These are phyloP conservation scores for Cepaea hortensis DNA, from an alignment of 2,888 invertebrate genomes.

Conservation along the genomic window DNA sequence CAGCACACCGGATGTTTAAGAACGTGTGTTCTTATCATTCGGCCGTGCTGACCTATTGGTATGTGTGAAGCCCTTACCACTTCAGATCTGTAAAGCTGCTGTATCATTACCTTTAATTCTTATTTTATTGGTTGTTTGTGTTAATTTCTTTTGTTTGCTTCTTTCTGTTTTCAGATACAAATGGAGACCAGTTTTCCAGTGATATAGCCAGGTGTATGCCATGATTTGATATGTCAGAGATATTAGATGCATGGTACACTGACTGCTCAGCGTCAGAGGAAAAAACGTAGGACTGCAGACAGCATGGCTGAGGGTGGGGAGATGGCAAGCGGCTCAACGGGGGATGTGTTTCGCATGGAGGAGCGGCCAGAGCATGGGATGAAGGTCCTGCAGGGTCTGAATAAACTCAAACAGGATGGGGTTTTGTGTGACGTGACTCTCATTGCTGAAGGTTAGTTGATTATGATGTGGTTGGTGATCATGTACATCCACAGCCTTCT, in stretches of 20 bases:
- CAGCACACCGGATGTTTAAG: no score
- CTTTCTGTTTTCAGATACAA: no score
- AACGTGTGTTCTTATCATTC: no score
- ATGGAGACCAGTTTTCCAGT: neutral
- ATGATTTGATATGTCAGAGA: slow-evolving; percentile 36
- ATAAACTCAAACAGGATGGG: slow-evolving; percentile 74
- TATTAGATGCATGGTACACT: slow-evolving; percentile 55
- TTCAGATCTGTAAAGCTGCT: no score
- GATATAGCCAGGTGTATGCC: neutral
- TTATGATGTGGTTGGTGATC: no score
- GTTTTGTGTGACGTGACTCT: slow-evolving; percentile 76
- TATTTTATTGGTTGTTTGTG: no score
- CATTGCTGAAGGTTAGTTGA: slow-evolving; percentile 73
- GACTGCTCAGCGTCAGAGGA: slow-evolving; percentile 16
- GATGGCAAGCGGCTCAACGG: slow-evolving; percentile 50
- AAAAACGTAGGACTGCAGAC: slow-evolving; percentile 49
- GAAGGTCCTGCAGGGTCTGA: slow-evolving; percentile 74
- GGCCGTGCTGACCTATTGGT: no score
- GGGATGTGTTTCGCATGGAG: slow-evolving; percentile 67
- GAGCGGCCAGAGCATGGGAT: slow-evolving; percentile 74
- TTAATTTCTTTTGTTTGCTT: no score
- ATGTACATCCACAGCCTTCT: no score
- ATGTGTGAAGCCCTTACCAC: no score
- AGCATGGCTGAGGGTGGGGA: slow-evolving; percentile 58
- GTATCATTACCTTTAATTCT: no score